Evolutionary conservation across 2,888 invertebrate genomes (phyloP).

Genomic region (Drosophila rellima): DNA sequence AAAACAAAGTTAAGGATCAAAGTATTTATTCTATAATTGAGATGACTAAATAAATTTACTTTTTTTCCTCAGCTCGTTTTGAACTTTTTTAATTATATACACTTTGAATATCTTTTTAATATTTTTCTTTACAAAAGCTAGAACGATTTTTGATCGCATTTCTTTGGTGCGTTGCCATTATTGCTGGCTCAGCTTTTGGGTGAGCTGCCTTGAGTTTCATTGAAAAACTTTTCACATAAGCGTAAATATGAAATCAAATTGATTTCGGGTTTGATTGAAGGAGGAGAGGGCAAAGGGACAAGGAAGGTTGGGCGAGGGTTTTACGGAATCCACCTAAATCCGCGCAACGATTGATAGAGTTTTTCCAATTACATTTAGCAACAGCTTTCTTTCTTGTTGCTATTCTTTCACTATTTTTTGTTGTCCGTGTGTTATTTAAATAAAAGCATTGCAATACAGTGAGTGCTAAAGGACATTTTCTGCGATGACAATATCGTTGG

Average conservation of each 20-base stretch:
- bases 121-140: background rate
- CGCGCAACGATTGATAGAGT: conserved; percentile 33
- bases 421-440: conserved; percentile 18
- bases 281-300: background rate
- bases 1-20: no score
- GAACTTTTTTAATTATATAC: background rate
- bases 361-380: conserved; percentile 54
- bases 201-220: conserved; percentile 56
- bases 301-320: background rate
- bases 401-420: conserved; percentile 7
- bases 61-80: background rate
- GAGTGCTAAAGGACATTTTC: conserved; percentile 7
- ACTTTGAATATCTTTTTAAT: background rate
- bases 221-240: conserved; percentile 78
- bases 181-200: conserved; percentile 9
- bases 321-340: conserved; percentile 27
- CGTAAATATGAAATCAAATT: conserved; percentile 75
- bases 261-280: conserved; percentile 60
- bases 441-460: conserved; percentile 11
- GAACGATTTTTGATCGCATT: conserved; percentile 9
- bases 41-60: background rate
- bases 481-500: conserved; percentile 3
- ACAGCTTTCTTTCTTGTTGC: background rate
- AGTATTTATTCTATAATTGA: background rate
- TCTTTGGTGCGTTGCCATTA: conserved; percentile 32